Evolutionary conservation across 2,797 vertebrate genomes (phyloP), one percentile per base, ranked within the genome.

Genomic region (Gymnopithys bicolor): DNA sequence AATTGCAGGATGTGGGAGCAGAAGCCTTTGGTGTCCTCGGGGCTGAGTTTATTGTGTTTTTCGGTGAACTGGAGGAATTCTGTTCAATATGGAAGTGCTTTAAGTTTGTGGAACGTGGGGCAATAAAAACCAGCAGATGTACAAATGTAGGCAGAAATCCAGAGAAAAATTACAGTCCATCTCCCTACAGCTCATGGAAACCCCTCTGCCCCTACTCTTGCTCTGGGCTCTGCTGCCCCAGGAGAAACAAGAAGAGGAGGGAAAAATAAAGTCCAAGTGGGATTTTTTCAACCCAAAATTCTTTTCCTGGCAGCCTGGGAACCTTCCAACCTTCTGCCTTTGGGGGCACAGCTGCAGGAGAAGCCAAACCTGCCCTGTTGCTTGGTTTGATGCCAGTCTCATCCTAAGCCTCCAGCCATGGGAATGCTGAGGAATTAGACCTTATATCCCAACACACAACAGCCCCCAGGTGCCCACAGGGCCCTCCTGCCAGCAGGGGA

Each of bases 181-280:
- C 49, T 62, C 87, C 28, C 30, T 13, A 0, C 16, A 48, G 28
- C 22, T 68, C 19, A 33, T 2, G 41, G 43, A 33, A 76, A 21
- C 13, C 37, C 24, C 24, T 7, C 43, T n/a, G 49, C 18, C 46
- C 22, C 63, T 25, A 0, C 30, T 2, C 0, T 0, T 13, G 37
- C 19, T 80, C n/a, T 4, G 2, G 19, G 19, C 2, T n/a, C 56
- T 70, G 77, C 69, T 41, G 25, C 17, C 14, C 56, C 2, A 1
- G 39, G 19, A 52, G 22, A 33, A 11, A 22, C 30, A 27, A 67
- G 17, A 64, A 56, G 25, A 1, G 13, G 39, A 48, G 32, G 6
- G 33, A 23, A 68, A n/a, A 55, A 9, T 2, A 13, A 35, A 78
- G 5, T 19, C 56, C 18, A 64, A 43, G 11, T 2, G 22, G 33